phyloP scores from a whole-genome alignment of 2,888 invertebrate genomes.

The Meiosimyza platycephala region DNA sequence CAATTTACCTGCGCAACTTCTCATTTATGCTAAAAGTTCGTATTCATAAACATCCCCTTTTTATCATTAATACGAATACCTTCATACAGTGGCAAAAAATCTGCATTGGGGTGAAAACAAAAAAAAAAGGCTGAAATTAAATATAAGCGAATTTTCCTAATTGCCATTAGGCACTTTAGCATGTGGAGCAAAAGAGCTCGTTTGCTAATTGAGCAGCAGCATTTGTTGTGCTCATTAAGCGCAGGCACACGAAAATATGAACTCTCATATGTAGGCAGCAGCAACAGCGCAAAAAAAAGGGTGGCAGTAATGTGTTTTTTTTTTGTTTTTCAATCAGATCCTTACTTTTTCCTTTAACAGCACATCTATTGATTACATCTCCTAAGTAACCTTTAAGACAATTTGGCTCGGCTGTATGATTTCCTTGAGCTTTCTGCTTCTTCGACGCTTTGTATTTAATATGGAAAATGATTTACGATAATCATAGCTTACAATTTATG shows the following conservation, averaged over 20 bases:
- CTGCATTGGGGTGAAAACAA: conserved; percentile 14
- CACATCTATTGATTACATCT: neutral
- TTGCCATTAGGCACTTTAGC: conserved; percentile 63
- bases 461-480: conserved; percentile 47
- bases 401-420: neutral
- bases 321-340: neutral
- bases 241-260: conserved; percentile 39
- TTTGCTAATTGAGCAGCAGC: conserved; percentile 61
- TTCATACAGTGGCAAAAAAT: neutral
- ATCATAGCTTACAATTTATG: conserved; percentile 31
- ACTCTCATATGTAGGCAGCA: conserved; percentile 3
- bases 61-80: too few relatives aligned
- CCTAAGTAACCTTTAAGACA: conserved; percentile 11
- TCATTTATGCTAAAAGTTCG: too few relatives aligned
- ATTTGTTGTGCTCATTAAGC: conserved; percentile 59
- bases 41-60: too few relatives aligned
- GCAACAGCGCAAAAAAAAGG: neutral
- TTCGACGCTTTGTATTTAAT: neutral
- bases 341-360: neutral
- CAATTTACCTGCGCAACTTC: too few relatives aligned
- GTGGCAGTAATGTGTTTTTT: conserved; percentile 4
- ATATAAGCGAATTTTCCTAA: conserved; percentile 66
- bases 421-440: too few relatives aligned
- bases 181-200: conserved; percentile 18
- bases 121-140: conserved; percentile 46